phyloP scores from a whole-genome alignment of 2,113 vertebrate species.

The Toxotes jaculatrix region DNA sequence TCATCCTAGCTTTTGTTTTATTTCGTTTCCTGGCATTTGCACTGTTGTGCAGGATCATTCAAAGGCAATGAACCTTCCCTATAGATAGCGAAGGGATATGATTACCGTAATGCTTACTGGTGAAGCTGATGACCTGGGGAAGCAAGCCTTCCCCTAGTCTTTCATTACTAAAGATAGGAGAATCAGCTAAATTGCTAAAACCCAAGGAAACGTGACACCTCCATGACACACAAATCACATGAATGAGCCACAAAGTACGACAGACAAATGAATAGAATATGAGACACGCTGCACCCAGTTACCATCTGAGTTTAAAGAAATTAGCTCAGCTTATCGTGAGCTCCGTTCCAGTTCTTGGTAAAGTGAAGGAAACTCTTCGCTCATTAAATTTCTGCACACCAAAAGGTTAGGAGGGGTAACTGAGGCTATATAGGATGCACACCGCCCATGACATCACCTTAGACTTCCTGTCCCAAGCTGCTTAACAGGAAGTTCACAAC shows the following conservation, averaged over 20 bases:
- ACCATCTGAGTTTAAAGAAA: constrained; percentile 4
- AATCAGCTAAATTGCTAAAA: not conserved
- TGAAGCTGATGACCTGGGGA: not conserved
- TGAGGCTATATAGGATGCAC: constrained; percentile 21
- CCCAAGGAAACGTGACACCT: not conserved
- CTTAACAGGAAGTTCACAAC: constrained; percentile 56
- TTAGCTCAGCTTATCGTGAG: not conserved
- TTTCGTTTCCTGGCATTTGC: constrained; percentile 11
- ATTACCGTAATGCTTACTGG: not conserved
- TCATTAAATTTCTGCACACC: constrained; percentile 2
- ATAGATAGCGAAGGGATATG: too few species aligned
- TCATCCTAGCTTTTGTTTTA: not conserved
- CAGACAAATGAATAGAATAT: not conserved
- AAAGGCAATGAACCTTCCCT: not conserved
- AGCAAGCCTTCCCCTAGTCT: not conserved
- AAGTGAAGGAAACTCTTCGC: not conserved
- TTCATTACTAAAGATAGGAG: not conserved
- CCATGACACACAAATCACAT: not conserved
- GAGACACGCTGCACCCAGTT: constrained; percentile 23
- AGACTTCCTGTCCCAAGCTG: constrained; percentile 53
- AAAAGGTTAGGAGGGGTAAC: constrained; percentile 11
- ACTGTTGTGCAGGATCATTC: not conserved
- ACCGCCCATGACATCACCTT: constrained; percentile 45
- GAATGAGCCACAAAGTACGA: constrained; percentile 2
- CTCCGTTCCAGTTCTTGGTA: constrained; percentile 1